phyloP scores from a whole-genome alignment of 2,888 invertebrate species.

The Cryptocheilus praepositus region DNA sequence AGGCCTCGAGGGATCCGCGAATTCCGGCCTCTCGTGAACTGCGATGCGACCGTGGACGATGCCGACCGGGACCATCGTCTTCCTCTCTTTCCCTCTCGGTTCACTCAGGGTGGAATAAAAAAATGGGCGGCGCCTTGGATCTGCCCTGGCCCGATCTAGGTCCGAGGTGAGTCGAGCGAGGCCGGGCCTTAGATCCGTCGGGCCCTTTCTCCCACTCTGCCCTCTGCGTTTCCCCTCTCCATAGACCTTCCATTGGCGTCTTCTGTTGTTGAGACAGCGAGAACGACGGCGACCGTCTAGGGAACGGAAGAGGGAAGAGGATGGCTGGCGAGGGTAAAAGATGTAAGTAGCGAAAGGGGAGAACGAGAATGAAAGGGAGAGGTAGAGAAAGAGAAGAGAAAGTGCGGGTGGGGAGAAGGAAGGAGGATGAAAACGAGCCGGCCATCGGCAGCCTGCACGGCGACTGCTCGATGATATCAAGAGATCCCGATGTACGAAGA shows the following conservation, averaged over 20 bases:
- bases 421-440: slow-evolving; percentile 49
- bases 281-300: no score
- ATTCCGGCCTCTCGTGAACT: slow-evolving; percentile 38
- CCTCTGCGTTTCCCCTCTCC: slow-evolving; percentile 24
- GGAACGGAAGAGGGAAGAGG: no score
- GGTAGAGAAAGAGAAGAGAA: slow-evolving; percentile 18
- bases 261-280: slow-evolving; percentile 1
- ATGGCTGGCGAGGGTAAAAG: no score
- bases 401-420: slow-evolving; percentile 32
- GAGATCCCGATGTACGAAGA: slow-evolving; percentile 55
- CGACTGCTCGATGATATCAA: slow-evolving; percentile 65
- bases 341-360: not conserved
- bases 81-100: not conserved
- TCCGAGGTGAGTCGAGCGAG: slow-evolving; percentile 56
- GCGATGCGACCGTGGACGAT: slow-evolving; percentile 7
- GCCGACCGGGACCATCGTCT: slow-evolving; percentile 7
- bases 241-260: slow-evolving; percentile 5
- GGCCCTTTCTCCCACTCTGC: slow-evolving; percentile 45
- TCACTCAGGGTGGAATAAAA: slow-evolving; percentile 62
- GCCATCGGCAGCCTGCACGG: slow-evolving; percentile 67
- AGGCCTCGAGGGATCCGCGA: slow-evolving; percentile 35
- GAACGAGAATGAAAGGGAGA: not conserved
- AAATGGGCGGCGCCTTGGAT: slow-evolving; percentile 74
- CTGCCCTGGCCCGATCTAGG: slow-evolving; percentile 60
- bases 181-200: slow-evolving; percentile 64